phyloP scores from a whole-genome alignment of 2,797 vertebrate genomes.

The Enteromius anoplus region DNA sequence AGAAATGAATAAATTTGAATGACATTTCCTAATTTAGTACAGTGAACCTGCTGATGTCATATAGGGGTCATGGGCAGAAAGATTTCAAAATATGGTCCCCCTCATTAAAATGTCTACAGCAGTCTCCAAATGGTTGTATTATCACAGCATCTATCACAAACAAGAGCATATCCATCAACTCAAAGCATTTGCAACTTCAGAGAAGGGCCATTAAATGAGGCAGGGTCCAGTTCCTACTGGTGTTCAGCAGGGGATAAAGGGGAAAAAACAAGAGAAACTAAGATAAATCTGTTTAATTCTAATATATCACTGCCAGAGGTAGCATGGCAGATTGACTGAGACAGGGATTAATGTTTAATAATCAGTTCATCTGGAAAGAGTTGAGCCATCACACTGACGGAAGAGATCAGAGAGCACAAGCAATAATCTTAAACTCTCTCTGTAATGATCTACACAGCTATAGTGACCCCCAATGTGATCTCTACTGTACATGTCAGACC shows the following conservation, averaged over 20 bases:
- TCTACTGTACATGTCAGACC: not conserved
- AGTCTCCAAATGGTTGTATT: conserved; percentile 1
- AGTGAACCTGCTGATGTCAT: conserved; percentile 10
- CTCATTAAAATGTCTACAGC: conserved; percentile 6
- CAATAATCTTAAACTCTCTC: conserved; percentile 17
- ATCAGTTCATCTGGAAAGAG: conserved; percentile 46
- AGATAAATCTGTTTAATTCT: conserved; percentile 37
- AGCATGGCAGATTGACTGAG: conserved; percentile 55
- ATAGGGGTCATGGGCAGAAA: not conserved
- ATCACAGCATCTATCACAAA: conserved; percentile 34
- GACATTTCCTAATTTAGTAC: not conserved
- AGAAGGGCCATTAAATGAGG: conserved; percentile 49
- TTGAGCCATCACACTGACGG: conserved; percentile 12
- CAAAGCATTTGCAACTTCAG: conserved; percentile 53
- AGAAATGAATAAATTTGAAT: not conserved
- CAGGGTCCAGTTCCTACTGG: conserved; percentile 40
- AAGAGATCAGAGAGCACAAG: conserved; percentile 20
- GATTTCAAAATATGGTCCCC: not conserved
- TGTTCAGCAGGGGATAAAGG: conserved; percentile 22
- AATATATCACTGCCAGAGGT: conserved; percentile 43
- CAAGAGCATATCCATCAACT: not conserved
- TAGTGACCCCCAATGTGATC: not conserved
- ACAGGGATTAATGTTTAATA: conserved; percentile 51
- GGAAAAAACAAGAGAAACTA: conserved; percentile 26
- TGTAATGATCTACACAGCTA: conserved; percentile 19